Percentiles rank a stretch among this genome's conserved stretches.
Evolutionary conservation across 2,888 invertebrate species (phyloP).

Genomic region (Spisula subtruncata): DNA sequence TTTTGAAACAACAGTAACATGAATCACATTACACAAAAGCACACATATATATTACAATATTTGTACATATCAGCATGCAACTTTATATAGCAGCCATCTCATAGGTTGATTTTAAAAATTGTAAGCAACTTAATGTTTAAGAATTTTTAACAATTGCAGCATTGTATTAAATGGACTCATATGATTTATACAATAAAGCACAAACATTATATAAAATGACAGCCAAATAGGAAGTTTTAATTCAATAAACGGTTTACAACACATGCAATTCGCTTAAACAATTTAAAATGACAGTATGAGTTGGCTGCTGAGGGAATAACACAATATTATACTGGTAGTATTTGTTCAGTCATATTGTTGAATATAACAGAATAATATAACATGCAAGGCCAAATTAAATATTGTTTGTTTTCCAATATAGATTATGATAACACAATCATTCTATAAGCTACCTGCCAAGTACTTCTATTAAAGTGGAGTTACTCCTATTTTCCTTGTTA

Average conservation of each 20-base stretch:
- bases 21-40: background rate
- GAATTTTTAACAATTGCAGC: too few species aligned
- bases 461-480: too few species aligned
- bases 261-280: too few species aligned
- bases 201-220: too few species aligned
- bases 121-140: background rate
- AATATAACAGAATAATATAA: background rate
- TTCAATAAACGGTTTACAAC: too few species aligned
- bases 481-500: too few species aligned
- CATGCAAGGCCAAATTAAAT: constrained; percentile 18
- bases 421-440: too few species aligned
- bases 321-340: background rate
- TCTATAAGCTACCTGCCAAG: too few species aligned
- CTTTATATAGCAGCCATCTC: background rate
- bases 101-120: background rate
- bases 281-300: too few species aligned
- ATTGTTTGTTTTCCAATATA: constrained; percentile 7
- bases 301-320: background rate
- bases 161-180: too few species aligned
- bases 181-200: too few species aligned
- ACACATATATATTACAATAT: constrained; percentile 9
- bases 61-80: background rate
- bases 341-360: background rate
- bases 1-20: background rate
- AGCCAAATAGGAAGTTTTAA: too few species aligned